Percentiles rank a stretch among this genome's conserved stretches.
Evolutionary conservation across 2,113 vertebrate species (phyloP).

Genomic region (Butorides virescens): DNA sequence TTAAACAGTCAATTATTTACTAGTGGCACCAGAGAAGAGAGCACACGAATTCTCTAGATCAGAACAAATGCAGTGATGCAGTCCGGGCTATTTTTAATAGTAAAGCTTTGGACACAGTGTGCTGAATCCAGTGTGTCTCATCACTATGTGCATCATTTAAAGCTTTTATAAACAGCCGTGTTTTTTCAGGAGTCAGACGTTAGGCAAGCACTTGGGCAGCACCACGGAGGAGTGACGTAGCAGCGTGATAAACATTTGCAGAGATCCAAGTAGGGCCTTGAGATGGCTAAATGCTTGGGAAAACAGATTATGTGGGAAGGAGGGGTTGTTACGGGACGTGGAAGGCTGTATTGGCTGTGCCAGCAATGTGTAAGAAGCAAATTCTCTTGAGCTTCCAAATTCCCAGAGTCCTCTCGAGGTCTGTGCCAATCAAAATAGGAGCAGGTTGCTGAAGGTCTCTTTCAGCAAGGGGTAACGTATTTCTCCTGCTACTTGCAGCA

Average conservation of each 20-base stretch:
- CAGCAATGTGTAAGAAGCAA: conserved; percentile 11
- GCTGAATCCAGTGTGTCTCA: neutral
- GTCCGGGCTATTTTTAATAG: conserved; percentile 30
- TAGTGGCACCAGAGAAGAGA: neutral
- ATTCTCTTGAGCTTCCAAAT: neutral
- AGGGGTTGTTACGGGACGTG: neutral
- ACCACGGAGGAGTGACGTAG: conserved; percentile 37
- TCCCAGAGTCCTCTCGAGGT: neutral
- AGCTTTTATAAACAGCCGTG: conserved; percentile 46
- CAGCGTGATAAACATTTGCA: conserved; percentile 33
- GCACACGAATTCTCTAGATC: neutral
- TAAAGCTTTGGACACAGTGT: conserved; percentile 20
- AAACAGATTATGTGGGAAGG: conserved; percentile 73
- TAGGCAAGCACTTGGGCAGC: conserved; percentile 17
- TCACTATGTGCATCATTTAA: neutral
- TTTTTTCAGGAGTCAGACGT: neutral
- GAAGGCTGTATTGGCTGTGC: neutral
- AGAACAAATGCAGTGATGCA: conserved; percentile 22
- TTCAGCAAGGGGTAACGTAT: neutral
- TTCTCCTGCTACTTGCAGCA: neutral
- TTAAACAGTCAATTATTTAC: conserved; percentile 49
- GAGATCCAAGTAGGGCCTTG: conserved; percentile 50
- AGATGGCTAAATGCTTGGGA: conserved; percentile 67
- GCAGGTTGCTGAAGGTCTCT: neutral
- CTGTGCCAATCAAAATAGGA: conserved; percentile 10